These are phyloP conservation scores for Pseudococcus jackbeardsleyi DNA, from an alignment of 2,888 invertebrate genomes.

Conservation along the genomic window DNA sequence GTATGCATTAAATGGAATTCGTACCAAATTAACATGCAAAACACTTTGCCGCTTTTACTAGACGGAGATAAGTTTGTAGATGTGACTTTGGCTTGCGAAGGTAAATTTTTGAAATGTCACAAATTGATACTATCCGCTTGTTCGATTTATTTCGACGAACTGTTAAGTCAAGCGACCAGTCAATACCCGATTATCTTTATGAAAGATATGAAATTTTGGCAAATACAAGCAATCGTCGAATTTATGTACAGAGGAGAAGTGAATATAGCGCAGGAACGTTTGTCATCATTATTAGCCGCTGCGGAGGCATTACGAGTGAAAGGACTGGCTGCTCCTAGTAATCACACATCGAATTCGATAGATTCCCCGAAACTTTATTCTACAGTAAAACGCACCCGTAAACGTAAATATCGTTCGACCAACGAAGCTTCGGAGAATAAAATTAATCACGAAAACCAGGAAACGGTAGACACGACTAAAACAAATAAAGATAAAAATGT, in stretches of 20 bases:
- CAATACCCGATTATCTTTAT: slow-evolving; percentile 18
- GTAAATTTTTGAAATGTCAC: slow-evolving; percentile 60
- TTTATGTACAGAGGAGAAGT: slow-evolving; percentile 27
- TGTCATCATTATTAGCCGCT: neutral
- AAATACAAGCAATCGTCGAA: slow-evolving; percentile 12
- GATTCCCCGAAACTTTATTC: slow-evolving; percentile 15
- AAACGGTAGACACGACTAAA: neutral
- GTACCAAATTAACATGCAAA: slow-evolving; percentile 54
- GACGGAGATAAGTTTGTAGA: slow-evolving; percentile 52
- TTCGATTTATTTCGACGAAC: slow-evolving; percentile 19
- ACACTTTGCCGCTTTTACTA: slow-evolving; percentile 54
- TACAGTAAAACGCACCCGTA: neutral
- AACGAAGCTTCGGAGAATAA: neutral
- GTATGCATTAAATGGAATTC: slow-evolving; percentile 53
- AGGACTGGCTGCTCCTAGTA: slow-evolving; percentile 15
- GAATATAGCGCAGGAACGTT: slow-evolving; percentile 18
- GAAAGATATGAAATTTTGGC: slow-evolving; percentile 41
- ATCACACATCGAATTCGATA: neutral
- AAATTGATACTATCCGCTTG: slow-evolving; percentile 54
- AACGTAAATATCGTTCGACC: neutral
- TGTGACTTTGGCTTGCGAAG: slow-evolving; percentile 62
- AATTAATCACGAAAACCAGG: neutral
- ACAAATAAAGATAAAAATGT: neutral
- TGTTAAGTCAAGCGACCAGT: slow-evolving; percentile 5
- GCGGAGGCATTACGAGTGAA: slow-evolving; percentile 13